Evolutionary conservation across 1,140 invertebrate genomes (phyloP), one percentile per base, ranked within the genome.

Genomic region (Lucilia sericata): DNA sequence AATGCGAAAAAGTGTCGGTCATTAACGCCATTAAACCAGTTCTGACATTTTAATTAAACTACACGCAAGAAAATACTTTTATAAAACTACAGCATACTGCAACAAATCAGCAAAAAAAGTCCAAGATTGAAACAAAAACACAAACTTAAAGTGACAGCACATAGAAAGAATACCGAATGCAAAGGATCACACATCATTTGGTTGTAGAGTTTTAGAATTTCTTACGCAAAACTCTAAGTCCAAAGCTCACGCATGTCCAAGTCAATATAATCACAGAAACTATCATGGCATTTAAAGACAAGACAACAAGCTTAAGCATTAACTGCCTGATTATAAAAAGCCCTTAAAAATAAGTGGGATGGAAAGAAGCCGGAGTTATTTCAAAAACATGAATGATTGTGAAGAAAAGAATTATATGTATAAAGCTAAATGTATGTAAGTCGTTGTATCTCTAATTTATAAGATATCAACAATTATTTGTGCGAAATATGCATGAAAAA

Each of bases 21-120:
- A 90, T 90, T 90, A 90, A 85, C 88, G 87, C 87, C 86, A 90
- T 90, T 90, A 90, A 90, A 90, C 89, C 89, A 87, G 88, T 90
- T 90, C 89, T 90, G 89, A 90, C 89, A 90, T 90, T 90, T 90
- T 90, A 90, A 90, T 90, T 90, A 90, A 89, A 88, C 86, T 84
- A 86, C 80, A 75, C 84, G 74, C 82, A 83, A 82, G 21, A 7
- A 70, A 70, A 70, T 30, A 30, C 60, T 21, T 82, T 60, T 42
- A 82, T 42, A 19, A 25, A 82, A 47, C 51, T 55, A 55, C 34
- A 74, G 17, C 34, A 12, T 30, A 30, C 21, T 9, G n/a, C n/a
- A 19, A 60, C 19, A 17, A 60, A 65, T 13, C 1, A 60, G 13
- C 2, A 13, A 21, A 82, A 21, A 60, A 60, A 60, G 14, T n/a